Evolutionary conservation across 2,888 invertebrate genomes (phyloP).

Genomic region (Cerceris rybyensis): DNA sequence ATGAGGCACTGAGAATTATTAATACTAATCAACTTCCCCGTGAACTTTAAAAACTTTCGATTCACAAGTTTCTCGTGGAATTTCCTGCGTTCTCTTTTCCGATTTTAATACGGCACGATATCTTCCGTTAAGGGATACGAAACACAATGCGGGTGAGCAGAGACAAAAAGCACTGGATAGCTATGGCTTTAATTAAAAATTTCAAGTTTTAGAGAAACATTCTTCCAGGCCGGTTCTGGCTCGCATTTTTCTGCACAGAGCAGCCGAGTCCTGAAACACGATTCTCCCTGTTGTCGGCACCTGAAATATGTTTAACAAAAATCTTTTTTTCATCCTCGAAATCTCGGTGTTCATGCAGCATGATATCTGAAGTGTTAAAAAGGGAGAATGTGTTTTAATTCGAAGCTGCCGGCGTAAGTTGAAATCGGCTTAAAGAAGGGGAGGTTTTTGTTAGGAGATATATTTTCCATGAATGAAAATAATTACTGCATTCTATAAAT

Average conservation of each 20-base stretch:
- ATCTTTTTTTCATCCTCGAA: no score
- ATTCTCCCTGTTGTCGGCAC: no score
- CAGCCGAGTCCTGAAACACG: not conserved
- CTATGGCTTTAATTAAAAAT: conserved; percentile 54
- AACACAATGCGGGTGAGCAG: conserved; percentile 1
- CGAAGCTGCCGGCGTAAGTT: no score
- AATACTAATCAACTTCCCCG: conserved; percentile 2
- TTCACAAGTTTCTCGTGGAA: not conserved
- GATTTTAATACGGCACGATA: not conserved
- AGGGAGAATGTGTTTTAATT: no score
- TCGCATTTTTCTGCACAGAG: conserved; percentile 4
- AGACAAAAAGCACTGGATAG: conserved; percentile 23
- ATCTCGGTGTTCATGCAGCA: no score
- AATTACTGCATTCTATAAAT: no score
- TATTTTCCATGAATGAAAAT: no score
- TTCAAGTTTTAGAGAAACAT: conserved; percentile 36
- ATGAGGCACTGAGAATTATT: not conserved
- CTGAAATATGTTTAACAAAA: no score
- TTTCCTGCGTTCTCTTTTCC: not conserved
- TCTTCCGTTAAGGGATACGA: not conserved
- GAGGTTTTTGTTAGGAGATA: no score
- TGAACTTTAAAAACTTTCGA: not conserved
- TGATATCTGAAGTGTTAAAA: no score
- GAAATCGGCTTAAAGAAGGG: no score
- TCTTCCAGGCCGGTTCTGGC: not conserved